phyloP scores from a whole-genome alignment of 2,888 invertebrate genomes.

The Habroteleia sp. region DNA sequence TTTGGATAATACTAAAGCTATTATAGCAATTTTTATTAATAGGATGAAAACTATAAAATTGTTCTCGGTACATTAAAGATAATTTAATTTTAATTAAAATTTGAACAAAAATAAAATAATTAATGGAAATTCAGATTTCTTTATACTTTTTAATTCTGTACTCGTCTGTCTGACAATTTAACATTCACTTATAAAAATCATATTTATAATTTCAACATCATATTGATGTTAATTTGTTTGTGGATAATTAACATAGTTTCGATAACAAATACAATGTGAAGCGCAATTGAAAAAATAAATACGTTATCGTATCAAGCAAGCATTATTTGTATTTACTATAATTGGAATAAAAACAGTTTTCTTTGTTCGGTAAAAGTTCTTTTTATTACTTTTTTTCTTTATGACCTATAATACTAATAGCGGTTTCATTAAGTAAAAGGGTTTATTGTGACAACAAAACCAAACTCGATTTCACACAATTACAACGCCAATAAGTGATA shows the following conservation, averaged over 20 bases:
- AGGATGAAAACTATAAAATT: too few species aligned
- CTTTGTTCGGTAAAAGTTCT: conserved; percentile 26
- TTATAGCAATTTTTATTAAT: too few species aligned
- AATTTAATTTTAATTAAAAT: too few species aligned
- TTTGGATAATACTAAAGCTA: too few species aligned
- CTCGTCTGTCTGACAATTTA: too few species aligned
- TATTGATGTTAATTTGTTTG: conserved; percentile 20
- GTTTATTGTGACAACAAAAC: conserved; percentile 14
- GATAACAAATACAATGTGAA: too few species aligned
- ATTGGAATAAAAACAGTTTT: conserved; percentile 26
- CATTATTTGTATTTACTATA: conserved; percentile 32
- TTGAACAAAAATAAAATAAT: too few species aligned
- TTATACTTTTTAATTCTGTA: too few species aligned
- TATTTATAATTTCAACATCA: conserved; percentile 5
- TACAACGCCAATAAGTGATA: conserved; percentile 9
- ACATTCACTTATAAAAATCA: too few species aligned
- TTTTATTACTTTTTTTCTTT: conserved; percentile 36
- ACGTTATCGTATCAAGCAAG: conserved; percentile 11
- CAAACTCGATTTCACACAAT: background rate
- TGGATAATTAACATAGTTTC: conserved; percentile 15
- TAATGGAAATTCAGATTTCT: too few species aligned
- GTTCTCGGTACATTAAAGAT: too few species aligned
- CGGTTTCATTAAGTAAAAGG: conserved; percentile 23
- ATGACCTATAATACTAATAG: conserved; percentile 44
- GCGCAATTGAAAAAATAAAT: conserved; percentile 23